These are phyloP conservation scores for Melanogrammus aeglefinus DNA, from an alignment of 2,797 vertebrate species.

Conservation along the genomic window DNA sequence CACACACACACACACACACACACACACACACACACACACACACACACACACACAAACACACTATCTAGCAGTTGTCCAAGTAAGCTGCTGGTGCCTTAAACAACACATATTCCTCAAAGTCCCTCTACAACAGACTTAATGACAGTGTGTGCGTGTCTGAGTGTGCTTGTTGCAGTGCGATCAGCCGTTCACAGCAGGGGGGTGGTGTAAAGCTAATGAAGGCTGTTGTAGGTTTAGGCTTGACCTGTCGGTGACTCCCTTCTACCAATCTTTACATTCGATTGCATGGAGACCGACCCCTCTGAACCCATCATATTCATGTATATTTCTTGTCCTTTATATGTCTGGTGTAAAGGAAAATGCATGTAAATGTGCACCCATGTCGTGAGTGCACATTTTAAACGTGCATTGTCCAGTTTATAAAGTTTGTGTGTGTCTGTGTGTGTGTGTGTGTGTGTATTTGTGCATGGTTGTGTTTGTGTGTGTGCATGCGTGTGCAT, in stretches of 20 bases:
- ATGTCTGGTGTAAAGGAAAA: not conserved
- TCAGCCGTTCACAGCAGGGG: constrained; percentile 2
- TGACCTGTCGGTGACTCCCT: not conserved
- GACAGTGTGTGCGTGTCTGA: not conserved
- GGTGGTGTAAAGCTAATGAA: not conserved
- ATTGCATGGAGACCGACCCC: not conserved
- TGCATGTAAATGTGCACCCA: no score
- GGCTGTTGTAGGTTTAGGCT: not conserved
- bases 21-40: not conserved
- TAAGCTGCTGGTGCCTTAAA: not conserved
- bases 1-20: not conserved
- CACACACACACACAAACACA: not conserved
- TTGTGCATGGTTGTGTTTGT: not conserved
- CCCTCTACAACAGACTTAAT: not conserved
- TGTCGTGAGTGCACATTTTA: not conserved
- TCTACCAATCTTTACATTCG: not conserved
- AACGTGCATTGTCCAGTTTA: not conserved
- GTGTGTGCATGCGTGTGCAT: constrained; percentile 1
- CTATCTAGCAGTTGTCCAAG: not conserved
- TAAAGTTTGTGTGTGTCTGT: not conserved
- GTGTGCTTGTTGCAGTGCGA: not conserved
- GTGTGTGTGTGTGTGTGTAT: not conserved
- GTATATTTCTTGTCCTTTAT: not conserved
- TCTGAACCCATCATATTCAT: not conserved
- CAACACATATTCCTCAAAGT: not conserved